A percentile compares a stretch with the other conserved stretches of the same genome.
These are phyloP conservation scores for Stercorarius parasiticus DNA, from an alignment of 2,113 vertebrate genomes.

Conservation along the genomic window DNA sequence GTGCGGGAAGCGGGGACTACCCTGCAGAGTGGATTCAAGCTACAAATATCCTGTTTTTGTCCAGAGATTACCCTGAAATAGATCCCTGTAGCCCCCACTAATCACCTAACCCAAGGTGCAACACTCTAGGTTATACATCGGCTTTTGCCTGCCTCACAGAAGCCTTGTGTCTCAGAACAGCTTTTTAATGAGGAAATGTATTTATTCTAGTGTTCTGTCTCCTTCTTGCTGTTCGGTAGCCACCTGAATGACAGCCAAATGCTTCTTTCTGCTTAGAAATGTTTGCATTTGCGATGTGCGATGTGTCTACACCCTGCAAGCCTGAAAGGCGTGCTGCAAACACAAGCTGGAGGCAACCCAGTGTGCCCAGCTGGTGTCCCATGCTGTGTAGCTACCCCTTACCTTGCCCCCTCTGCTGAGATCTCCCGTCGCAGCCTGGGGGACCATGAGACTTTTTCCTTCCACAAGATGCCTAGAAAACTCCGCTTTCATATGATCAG, in stretches of 20 bases:
- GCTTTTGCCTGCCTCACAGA: background rate
- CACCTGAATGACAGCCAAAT: background rate
- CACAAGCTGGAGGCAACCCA: background rate
- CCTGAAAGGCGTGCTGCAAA: background rate
- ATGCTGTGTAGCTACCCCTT: background rate
- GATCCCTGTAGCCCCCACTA: background rate
- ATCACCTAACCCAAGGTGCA: background rate
- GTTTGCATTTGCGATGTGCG: background rate
- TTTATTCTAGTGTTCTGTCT: background rate
- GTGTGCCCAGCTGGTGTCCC: background rate
- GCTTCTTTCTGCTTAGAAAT: background rate
- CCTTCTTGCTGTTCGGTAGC: background rate
- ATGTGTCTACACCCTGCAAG: background rate
- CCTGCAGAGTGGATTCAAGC: background rate
- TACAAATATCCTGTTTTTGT: background rate
- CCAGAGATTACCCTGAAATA: background rate
- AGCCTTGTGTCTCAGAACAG: background rate
- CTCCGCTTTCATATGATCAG: background rate
- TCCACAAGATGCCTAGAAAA: background rate
- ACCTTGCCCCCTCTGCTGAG: background rate
- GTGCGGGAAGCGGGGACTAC: fast-evolving
- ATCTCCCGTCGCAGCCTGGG: background rate
- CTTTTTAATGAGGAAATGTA: background rate
- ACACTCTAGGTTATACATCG: background rate
- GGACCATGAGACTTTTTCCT: background rate